Base-by-base conservation (phyloP, 2,888 invertebrate species). In the Choristoneura rosaceana region DNA sequence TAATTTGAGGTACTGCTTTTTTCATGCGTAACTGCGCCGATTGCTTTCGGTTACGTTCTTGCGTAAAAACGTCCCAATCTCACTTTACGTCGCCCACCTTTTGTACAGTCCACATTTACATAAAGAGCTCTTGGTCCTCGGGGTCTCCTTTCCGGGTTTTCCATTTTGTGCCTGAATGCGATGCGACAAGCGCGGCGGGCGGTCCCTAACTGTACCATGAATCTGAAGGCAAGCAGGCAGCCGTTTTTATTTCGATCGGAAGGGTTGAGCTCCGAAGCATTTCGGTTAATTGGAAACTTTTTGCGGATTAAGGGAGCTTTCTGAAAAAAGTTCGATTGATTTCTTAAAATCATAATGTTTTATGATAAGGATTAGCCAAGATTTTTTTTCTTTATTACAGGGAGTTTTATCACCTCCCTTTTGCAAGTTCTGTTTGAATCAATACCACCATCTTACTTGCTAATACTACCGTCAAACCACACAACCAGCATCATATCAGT, bases 91-190 rank as follows among this genome's bases (percentile, higher is more conserved):
- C 87, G 87, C 87, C 84, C 81, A 89, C 88, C 90, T 91, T 92
- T 92, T 92, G 88, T 90, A 87, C 85, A 83, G 84, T 84, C 79
- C 76, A 84, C 86, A 92, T 93, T 92, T 92, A 88, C 93, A 92
- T 93, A 93, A 93, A 92, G 89, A 91, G 88, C 83, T 78, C 82
- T 81, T 81, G 84, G 87, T 92, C 93, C 93, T 91, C 83, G 77
- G 92, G 93, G 92, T 88, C 90, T 83, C 90, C 85, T 92, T 92
- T 89, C 88, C 87, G 88, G 89, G 84, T 87, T 90, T 90, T 84
- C 90, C 86, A 91, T 92, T 92, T 92, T 90, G 89, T 89, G 90
- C 88, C 87, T 87, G 86, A 91, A 91, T 89, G 88, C 87, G 86
- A 88, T 84, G 82, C 80, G 80, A 80, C 82, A 84, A 80, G 81